Conservation (phyloP, 2,888 invertebrate genomes). For the Ferrisia virgata region DNA sequence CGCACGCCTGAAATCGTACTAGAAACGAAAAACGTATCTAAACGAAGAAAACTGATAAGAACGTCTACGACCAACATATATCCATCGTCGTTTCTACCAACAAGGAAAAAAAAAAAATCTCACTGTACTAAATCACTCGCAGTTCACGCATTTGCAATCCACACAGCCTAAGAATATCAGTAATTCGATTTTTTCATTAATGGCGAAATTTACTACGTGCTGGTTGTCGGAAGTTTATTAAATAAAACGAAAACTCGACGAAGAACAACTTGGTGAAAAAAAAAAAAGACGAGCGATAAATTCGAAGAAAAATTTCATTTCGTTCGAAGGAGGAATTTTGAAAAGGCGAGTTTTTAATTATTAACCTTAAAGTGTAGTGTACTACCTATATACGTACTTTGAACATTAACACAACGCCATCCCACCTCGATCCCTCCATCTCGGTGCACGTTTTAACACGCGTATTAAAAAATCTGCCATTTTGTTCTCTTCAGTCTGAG, state of each 20-base stretch:
- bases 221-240: constrained; percentile 12
- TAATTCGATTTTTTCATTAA: constrained; percentile 14
- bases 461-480: neutral
- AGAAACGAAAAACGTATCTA: too few relatives aligned
- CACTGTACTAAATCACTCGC: neutral
- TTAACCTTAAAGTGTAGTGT: constrained; percentile 17
- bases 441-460: neutral
- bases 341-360: constrained; percentile 27
- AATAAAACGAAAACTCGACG: constrained; percentile 16
- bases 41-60: too few relatives aligned
- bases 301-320: constrained; percentile 25
- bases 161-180: neutral
- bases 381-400: too few relatives aligned
- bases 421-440: too few relatives aligned
- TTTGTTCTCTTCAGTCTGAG: neutral
- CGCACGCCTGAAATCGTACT: too few relatives aligned
- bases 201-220: neutral
- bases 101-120: neutral
- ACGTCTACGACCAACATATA: too few relatives aligned
- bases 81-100: too few relatives aligned
- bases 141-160: neutral
- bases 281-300: neutral
- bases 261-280: neutral
- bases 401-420: neutral
- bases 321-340: constrained; percentile 4